phyloP scores from a whole-genome alignment of 2,797 vertebrate species.

The Salarias fasciatus region DNA sequence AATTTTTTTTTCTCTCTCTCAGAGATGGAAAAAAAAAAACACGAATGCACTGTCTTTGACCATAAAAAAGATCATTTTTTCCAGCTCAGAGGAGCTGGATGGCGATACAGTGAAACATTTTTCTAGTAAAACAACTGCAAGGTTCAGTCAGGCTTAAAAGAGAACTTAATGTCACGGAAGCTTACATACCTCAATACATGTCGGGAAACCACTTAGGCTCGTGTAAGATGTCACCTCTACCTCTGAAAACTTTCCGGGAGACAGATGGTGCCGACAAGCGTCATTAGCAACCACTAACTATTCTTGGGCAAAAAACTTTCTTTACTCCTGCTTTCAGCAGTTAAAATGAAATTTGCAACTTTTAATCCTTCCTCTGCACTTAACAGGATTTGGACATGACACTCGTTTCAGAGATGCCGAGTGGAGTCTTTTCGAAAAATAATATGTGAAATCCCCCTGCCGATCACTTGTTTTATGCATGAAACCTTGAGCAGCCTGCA shows the following conservation, averaged over 20 bases:
- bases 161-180: constrained; percentile 32
- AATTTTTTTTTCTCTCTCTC: neutral
- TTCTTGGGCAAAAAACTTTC: constrained; percentile 24
- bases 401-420: constrained; percentile 9
- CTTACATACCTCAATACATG: constrained; percentile 24
- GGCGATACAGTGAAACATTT: constrained; percentile 33
- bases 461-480: constrained; percentile 42
- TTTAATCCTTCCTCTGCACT: constrained; percentile 36
- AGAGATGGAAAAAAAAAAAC: no score
- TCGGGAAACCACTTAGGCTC: constrained; percentile 62
- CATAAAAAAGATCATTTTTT: constrained; percentile 9
- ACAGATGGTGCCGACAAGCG: constrained; percentile 44
- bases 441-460: constrained; percentile 31
- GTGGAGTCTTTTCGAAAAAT: constrained; percentile 36
- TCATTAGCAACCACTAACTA: constrained; percentile 49
- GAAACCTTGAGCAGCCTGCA: constrained; percentile 28
- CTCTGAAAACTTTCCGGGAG: constrained; percentile 31
- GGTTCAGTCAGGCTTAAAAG: constrained; percentile 28
- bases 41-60: neutral
- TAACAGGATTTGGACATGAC: constrained; percentile 39
- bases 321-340: constrained; percentile 39
- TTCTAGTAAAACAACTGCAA: constrained; percentile 33
- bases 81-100: constrained; percentile 15
- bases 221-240: constrained; percentile 50
- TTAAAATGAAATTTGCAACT: constrained; percentile 40